phyloP scores from a whole-genome alignment of 2,888 invertebrate genomes.

The Oxystoma pomonae region DNA sequence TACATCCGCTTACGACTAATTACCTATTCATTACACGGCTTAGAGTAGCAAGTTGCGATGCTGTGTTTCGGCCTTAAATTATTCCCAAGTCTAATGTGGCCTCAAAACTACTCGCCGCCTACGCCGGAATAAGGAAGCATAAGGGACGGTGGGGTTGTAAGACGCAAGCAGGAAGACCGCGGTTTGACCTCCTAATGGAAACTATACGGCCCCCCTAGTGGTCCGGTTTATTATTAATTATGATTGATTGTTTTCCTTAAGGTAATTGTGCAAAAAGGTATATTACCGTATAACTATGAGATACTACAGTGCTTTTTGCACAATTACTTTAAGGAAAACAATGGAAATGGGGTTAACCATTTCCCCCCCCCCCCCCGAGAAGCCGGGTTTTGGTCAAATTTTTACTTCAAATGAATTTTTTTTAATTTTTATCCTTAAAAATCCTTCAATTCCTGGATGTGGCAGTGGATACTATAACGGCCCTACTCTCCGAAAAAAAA shows the following conservation, averaged over 20 bases:
- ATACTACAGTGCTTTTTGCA: too few species aligned
- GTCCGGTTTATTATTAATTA: not conserved
- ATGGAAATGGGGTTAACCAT: too few species aligned
- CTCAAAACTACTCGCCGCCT: not conserved
- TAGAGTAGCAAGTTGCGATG: slow-evolving; percentile 37
- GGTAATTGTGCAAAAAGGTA: too few species aligned
- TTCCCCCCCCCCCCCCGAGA: too few species aligned
- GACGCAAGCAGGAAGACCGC: not conserved
- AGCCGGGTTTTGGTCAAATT: too few species aligned
- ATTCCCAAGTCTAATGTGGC: not conserved
- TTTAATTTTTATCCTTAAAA: too few species aligned
- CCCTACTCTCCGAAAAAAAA: too few species aligned
- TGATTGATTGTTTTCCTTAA: not conserved
- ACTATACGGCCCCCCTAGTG: not conserved
- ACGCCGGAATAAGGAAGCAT: not conserved
- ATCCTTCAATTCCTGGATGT: too few species aligned
- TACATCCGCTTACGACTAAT: slow-evolving; percentile 44
- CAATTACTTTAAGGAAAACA: too few species aligned
- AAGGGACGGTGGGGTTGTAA: not conserved
- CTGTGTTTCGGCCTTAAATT: not conserved
- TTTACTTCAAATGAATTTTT: too few species aligned
- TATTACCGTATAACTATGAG: too few species aligned
- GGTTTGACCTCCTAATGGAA: not conserved
- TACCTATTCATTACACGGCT: slow-evolving; percentile 51
- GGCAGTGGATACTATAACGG: too few species aligned